Evolutionary conservation across 2,797 vertebrate genomes (phyloP).

Genomic region (Neomorphus geoffroyi): DNA sequence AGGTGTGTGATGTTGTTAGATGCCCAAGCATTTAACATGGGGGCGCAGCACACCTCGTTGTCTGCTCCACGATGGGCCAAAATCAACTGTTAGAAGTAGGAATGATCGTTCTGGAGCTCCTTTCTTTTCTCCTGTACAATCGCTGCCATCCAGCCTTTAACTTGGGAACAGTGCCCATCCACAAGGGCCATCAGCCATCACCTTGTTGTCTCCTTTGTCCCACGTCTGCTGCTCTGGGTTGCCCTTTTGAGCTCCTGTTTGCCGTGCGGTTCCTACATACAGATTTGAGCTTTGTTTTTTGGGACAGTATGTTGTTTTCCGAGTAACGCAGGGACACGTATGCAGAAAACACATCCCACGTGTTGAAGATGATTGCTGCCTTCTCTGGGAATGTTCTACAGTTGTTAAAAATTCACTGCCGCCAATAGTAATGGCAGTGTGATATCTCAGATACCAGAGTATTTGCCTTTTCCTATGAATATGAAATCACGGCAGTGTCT

Average conservation of each 20-base stretch:
- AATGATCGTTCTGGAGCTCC: not conserved
- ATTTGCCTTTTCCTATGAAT: conserved; percentile 6
- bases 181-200: not conserved
- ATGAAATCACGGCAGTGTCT: not conserved
- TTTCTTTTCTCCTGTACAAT: not conserved
- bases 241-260: not conserved
- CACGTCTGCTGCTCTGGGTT: not conserved
- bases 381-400: not conserved
- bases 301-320: not conserved
- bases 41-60: not conserved
- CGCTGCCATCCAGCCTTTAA: not conserved
- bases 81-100: not conserved
- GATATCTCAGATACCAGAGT: not conserved
- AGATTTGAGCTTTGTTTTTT: not conserved
- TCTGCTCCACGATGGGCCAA: not conserved
- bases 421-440: not conserved
- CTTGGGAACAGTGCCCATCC: not conserved
- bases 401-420: not conserved
- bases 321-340: accelerated
- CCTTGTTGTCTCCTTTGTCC: not conserved
- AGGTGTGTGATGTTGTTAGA: accelerated
- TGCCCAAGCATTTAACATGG: not conserved
- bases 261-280: not conserved
- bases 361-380: not conserved
- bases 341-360: accelerated